Evolutionary conservation across 2,888 invertebrate species (phyloP).

Genomic region (Hybos culiciformis): DNA sequence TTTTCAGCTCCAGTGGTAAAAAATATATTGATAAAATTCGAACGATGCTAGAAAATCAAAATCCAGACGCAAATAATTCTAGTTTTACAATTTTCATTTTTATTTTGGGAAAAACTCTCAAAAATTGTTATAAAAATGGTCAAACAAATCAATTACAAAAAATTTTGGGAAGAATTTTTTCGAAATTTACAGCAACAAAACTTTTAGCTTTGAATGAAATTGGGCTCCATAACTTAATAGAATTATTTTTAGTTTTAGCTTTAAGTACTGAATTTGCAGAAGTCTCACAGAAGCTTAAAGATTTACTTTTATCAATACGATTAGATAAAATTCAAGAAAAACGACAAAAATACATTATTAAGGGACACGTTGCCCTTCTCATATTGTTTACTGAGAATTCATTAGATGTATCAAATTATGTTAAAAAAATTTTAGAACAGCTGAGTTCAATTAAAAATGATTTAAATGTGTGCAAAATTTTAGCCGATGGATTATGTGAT

Average conservation of each 20-base stretch:
- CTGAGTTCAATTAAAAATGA: slow-evolving; percentile 24
- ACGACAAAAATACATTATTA: slow-evolving; percentile 27
- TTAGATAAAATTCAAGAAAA: slow-evolving; percentile 28
- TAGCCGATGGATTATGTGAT: slow-evolving; percentile 23
- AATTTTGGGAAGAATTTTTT: slow-evolving; percentile 43
- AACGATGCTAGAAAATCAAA: slow-evolving; percentile 24
- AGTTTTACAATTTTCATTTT: slow-evolving; percentile 39
- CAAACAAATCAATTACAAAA: slow-evolving; percentile 28
- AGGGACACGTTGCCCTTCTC: slow-evolving; percentile 33
- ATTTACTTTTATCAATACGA: slow-evolving; percentile 28
- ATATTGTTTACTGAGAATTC: slow-evolving; percentile 30
- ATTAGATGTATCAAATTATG: slow-evolving; percentile 27
- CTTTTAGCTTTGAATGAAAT: slow-evolving; percentile 39
- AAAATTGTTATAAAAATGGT: slow-evolving; percentile 16
- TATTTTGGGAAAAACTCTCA: slow-evolving; percentile 34
- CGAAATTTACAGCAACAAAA: slow-evolving; percentile 44
- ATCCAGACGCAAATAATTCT: slow-evolving; percentile 30
- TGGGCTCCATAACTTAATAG: slow-evolving; percentile 43
- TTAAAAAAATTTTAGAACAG: slow-evolving; percentile 27
- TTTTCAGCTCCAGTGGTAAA: slow-evolving; percentile 19
- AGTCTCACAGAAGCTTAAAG: slow-evolving; percentile 27
- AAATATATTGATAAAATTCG: slow-evolving; percentile 33
- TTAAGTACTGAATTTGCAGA: slow-evolving; percentile 24
- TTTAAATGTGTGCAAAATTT: slow-evolving; percentile 23
- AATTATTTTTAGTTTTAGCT: slow-evolving; percentile 29